Evolutionary conservation across 2,113 vertebrate species (phyloP).

Genomic region (Tychaedon coryphoeus): DNA sequence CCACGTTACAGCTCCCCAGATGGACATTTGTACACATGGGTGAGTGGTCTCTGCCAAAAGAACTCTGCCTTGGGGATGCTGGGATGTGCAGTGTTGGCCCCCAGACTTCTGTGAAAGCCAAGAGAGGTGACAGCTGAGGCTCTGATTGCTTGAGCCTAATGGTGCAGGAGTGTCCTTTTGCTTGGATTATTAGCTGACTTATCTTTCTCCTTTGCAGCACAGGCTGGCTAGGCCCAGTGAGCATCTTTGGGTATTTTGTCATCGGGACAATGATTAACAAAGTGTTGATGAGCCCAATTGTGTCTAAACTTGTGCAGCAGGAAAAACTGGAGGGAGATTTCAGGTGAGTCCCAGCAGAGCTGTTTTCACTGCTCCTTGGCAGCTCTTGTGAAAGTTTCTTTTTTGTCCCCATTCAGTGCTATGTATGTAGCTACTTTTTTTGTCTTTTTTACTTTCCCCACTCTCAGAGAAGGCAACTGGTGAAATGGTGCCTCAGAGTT

Average conservation of each 20-base stretch:
- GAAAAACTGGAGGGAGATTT: conserved; percentile 97
- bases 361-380: background rate
- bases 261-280: conserved; percentile 89
- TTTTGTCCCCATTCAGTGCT: background rate
- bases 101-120: background rate
- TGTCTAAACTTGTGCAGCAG: conserved; percentile 89
- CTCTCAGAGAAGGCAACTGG: background rate
- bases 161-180: background rate
- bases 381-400: background rate
- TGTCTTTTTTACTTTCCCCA: rapidly evolving
- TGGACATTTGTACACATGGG: background rate
- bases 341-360: conserved; percentile 74
- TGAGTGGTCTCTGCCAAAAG: background rate
- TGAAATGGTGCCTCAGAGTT: background rate
- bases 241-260: conserved; percentile 92
- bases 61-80: background rate
- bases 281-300: conserved; percentile 90
- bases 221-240: conserved; percentile 90
- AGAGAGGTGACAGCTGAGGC: background rate
- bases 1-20: background rate
- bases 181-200: background rate
- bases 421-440: background rate
- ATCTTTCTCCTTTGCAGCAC: conserved; percentile 76
- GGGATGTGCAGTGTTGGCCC: background rate
- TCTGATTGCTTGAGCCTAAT: background rate